These are phyloP conservation scores for Seira sanloemensis DNA, from an alignment of 2,888 invertebrate genomes.

Conservation along the genomic window DNA sequence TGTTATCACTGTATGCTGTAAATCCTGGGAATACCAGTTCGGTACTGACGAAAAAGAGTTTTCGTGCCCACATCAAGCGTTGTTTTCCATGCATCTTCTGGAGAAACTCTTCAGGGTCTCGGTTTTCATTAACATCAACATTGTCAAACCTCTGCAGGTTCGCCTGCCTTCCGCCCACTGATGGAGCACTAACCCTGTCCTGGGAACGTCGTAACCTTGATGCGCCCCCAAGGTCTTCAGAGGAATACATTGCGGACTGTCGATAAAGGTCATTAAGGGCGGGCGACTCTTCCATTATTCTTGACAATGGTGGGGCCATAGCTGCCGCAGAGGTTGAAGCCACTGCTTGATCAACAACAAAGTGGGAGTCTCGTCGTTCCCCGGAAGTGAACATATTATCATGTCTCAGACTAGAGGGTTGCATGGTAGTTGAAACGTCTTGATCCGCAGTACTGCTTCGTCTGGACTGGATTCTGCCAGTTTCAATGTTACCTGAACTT, in stretches of 20 bases:
- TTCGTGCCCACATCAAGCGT: slow-evolving; percentile 60
- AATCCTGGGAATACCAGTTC: slow-evolving; percentile 68
- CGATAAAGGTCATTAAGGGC: slow-evolving; percentile 47
- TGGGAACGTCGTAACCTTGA: too few species aligned
- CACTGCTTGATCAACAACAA: slow-evolving; percentile 14
- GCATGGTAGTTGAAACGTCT: slow-evolving; percentile 37
- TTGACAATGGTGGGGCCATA: slow-evolving; percentile 29
- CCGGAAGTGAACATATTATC: slow-evolving; percentile 86
- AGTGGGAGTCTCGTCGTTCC: slow-evolving; percentile 89
- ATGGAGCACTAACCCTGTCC: too few species aligned
- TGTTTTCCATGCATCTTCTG: slow-evolving; percentile 52
- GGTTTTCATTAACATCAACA: slow-evolving; percentile 29
- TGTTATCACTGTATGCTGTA: slow-evolving; percentile 39
- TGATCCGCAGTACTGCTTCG: slow-evolving; percentile 28
- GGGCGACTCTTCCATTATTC: slow-evolving; percentile 26
- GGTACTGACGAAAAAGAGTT: slow-evolving; percentile 62
- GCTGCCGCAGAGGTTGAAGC: slow-evolving; percentile 47
- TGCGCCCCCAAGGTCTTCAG: too few species aligned
- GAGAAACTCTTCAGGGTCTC: slow-evolving; percentile 25
- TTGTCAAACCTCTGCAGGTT: not conserved
- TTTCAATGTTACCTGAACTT: not conserved
- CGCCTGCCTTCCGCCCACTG: too few species aligned
- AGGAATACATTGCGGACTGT: too few species aligned
- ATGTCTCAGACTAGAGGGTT: slow-evolving; percentile 29
- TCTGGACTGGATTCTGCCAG: too few species aligned